Conservation (phyloP, 2,888 invertebrate species). For the Dolomedes plantarius region DNA sequence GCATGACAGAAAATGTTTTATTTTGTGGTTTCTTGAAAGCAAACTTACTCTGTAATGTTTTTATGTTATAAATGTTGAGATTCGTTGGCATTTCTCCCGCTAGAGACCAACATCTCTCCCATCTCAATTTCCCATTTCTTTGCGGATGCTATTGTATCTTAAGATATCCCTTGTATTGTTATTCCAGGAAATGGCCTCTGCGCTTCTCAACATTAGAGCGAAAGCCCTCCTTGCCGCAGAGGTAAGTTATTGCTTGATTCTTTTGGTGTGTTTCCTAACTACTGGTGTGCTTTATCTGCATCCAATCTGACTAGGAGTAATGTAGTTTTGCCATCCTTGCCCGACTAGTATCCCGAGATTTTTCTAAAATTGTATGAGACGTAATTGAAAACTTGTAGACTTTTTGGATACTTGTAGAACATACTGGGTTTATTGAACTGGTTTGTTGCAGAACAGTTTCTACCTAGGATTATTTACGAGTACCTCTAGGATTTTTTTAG, state of each 20-base stretch:
- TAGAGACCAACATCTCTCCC: constrained; percentile 13
- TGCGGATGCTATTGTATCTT: constrained; percentile 35
- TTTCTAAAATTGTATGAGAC: no score
- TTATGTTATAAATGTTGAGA: background rate
- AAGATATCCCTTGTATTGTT: constrained; percentile 59
- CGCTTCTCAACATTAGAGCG: constrained; percentile 69
- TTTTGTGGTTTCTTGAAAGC: background rate
- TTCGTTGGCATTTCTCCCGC: constrained; percentile 15
- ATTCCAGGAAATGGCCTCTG: constrained; percentile 70
- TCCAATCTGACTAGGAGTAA: background rate
- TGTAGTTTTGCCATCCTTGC: no score
- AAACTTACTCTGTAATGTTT: no score
- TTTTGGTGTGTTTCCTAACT: constrained; percentile 14
- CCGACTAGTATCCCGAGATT: no score
- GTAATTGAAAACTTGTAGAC: no score
- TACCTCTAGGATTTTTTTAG: no score
- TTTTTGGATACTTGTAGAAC: no score
- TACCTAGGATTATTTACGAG: no score
- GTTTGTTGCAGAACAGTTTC: no score
- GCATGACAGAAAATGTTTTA: constrained; percentile 4
- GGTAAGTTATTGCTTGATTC: constrained; percentile 47
- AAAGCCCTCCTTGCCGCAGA: constrained; percentile 68
- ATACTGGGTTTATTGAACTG: no score
- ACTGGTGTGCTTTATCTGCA: background rate
- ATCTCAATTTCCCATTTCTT: constrained; percentile 26